Base-by-base conservation (phyloP, 1,140 invertebrate genomes). In the Trichomalopsis sarcophagae region DNA sequence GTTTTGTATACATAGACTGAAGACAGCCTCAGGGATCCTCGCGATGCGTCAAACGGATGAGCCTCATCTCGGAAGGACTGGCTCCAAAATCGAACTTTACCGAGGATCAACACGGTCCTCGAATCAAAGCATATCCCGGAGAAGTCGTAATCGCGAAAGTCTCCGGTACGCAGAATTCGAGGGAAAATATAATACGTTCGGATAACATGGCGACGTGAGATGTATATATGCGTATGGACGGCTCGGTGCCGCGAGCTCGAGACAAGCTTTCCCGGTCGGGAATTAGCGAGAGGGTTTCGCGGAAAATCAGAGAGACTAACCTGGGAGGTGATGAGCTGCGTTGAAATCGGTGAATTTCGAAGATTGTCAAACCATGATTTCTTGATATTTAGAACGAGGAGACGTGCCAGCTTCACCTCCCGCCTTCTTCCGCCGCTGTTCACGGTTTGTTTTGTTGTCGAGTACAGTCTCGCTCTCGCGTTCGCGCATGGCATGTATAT, bases 401-500 rank as follows among this genome's bases (percentile, higher is more conserved):
- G 86, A 89, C 87, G 88, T 87, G 89, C 88, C 88, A 86, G 85
- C 84, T 55, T 78, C 84, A 89, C 88, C 89, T 90, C 89, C 89
- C 90, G 88, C 89, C 90, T 90, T 91, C 89, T 88, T 87, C 79
- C 75, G 73, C 62, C 55, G 73, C 79, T 77, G 33, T 81, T 81
- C 62, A 68, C 50, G 40, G 10, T 77, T 81, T 81, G 73, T 81
- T 81, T 85, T 84, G 77, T 80, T 84, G 82, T 50, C 33, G 77
- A 13, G 50, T 47, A 27, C 36, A 36, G 69, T 44, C 40, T 44
- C 27, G 27, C 40, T 44, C 73, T 33, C 62, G 7, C 33, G 17
- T 40, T 30, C 17, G 33, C 2, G 62, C 30, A 0, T 2, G 2
- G 14, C 5, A 17, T 55, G 21, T 10, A 55, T 55, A 44, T n/a